Conservation (phyloP, 2,113 vertebrate species). For the Astur gentilis region DNA sequence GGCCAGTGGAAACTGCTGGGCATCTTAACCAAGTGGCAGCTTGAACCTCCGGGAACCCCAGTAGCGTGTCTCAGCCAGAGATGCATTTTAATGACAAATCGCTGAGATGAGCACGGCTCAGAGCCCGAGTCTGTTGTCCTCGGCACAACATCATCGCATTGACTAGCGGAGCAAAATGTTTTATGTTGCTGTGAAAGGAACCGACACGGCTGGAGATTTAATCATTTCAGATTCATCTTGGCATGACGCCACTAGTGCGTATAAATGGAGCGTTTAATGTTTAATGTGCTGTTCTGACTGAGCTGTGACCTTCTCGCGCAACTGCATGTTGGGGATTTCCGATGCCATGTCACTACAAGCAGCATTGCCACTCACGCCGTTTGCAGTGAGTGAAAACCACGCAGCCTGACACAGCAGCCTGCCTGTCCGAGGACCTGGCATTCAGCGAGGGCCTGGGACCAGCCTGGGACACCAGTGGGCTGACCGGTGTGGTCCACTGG, state of each 20-base stretch:
- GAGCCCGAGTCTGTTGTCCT: background rate
- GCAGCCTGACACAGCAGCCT: background rate
- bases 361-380: background rate
- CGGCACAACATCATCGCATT: background rate
- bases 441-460: background rate
- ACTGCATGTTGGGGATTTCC: background rate
- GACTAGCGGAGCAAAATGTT: constrained; percentile 5
- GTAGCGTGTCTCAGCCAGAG: background rate
- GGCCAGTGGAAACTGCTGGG: background rate
- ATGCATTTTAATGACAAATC: background rate
- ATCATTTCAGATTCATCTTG: constrained; percentile 39
- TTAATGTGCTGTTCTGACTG: constrained; percentile 23
- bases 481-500: background rate
- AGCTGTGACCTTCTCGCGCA: background rate
- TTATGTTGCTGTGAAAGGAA: constrained; percentile 25
- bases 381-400: background rate
- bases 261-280: constrained; percentile 37
- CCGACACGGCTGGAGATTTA: constrained; percentile 27
- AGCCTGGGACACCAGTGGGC: fast-evolving
- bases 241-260: background rate
- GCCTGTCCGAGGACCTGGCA: fast-evolving
- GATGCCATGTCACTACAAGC: background rate
- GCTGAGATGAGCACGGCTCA: background rate
- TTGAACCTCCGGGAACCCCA: background rate
- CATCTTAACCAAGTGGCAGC: background rate